Conservation (phyloP, 2,797 vertebrate genomes). For the Bradypus variegatus region DNA sequence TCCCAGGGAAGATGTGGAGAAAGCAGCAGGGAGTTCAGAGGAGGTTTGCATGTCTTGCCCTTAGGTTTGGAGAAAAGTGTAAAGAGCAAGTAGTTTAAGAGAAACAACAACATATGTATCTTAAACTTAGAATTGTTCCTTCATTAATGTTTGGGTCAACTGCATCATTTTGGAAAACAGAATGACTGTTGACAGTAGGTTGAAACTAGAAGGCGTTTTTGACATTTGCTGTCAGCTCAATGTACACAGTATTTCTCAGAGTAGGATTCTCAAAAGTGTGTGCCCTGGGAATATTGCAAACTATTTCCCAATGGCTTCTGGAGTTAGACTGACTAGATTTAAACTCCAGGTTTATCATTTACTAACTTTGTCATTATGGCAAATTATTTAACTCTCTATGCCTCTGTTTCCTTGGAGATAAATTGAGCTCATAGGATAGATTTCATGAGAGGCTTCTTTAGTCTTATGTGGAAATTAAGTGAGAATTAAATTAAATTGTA, state of each 20-base stretch:
- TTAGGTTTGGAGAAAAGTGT: neutral
- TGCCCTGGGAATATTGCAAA: neutral
- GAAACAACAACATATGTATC: neutral
- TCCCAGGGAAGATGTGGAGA: neutral
- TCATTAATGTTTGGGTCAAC: neutral
- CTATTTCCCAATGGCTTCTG: constrained; percentile 7
- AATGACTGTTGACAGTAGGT: neutral
- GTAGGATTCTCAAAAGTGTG: neutral
- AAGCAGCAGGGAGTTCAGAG: neutral
- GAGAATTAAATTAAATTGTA: neutral
- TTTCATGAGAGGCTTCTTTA: neutral
- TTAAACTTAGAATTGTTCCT: constrained; percentile 10
- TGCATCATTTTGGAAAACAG: neutral
- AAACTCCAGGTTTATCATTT: neutral
- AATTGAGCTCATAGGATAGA: neutral
- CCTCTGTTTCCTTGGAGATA: neutral
- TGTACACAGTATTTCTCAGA: neutral
- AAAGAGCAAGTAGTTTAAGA: neutral
- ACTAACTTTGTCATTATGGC: neutral
- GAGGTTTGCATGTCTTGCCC: neutral
- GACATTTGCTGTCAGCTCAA: neutral
- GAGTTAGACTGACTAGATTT: neutral
- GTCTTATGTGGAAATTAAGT: neutral
- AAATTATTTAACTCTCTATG: neutral
- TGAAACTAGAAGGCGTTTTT: neutral